phyloP scores from a whole-genome alignment of 2,888 invertebrate genomes.

The Epirrhoe tristata region DNA sequence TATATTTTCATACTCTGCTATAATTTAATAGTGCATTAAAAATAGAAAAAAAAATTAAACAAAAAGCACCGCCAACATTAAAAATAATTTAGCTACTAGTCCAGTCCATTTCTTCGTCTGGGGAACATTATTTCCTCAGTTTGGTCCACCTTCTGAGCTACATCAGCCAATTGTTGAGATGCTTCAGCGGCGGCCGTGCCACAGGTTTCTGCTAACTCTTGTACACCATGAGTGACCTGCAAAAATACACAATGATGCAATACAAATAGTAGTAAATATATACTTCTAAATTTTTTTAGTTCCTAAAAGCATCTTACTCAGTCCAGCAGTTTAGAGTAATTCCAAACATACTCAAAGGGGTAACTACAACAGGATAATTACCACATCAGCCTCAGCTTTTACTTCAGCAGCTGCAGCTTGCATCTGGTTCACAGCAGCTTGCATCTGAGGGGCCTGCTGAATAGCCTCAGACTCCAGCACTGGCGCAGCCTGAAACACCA shows the following conservation, averaged over 20 bases:
- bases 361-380: constrained; percentile 55
- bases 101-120: constrained; percentile 75
- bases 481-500: constrained; percentile 62
- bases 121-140: constrained; percentile 72
- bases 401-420: constrained; percentile 70
- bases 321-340: too few relatives aligned
- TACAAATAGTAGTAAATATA: too few relatives aligned
- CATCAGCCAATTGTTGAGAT: constrained; percentile 69
- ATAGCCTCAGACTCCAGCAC: constrained; percentile 77
- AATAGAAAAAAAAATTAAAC: constrained; percentile 25
- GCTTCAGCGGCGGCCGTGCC: constrained; percentile 72
- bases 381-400: constrained; percentile 70
- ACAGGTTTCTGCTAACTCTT: constrained; percentile 75
- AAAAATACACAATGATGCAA: constrained; percentile 15
- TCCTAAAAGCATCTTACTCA: too few relatives aligned
- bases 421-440: constrained; percentile 69
- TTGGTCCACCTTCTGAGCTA: constrained; percentile 74
- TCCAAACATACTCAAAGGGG: background rate
- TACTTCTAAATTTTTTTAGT: too few relatives aligned
- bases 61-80: constrained; percentile 33
- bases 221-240: constrained; percentile 76
- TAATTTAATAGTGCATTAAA: constrained; percentile 45
- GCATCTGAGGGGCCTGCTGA: constrained; percentile 76
- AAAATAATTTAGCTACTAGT: constrained; percentile 50
- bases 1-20: constrained; percentile 29